Percentiles rank a stretch among this genome's conserved stretches.
These are phyloP conservation scores for Serripes groenlandicus DNA, from an alignment of 2,888 invertebrate genomes.

Conservation along the genomic window DNA sequence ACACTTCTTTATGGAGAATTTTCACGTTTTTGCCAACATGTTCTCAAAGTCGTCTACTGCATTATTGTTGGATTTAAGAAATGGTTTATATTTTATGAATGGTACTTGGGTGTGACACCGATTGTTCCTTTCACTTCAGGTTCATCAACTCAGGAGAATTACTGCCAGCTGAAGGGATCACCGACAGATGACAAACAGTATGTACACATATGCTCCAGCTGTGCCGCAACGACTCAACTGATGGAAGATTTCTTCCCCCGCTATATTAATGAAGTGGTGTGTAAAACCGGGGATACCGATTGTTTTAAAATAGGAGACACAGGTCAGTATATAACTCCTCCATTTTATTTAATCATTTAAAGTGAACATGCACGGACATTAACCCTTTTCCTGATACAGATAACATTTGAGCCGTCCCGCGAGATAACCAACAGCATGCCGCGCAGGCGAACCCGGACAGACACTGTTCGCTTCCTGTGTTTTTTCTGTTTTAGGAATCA, in stretches of 20 bases:
- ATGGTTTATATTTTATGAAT: too few relatives aligned
- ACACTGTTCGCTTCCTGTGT: too few relatives aligned
- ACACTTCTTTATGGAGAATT: too few relatives aligned
- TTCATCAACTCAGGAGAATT: constrained; percentile 48
- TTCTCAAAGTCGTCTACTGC: too few relatives aligned
- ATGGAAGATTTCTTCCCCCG: constrained; percentile 68
- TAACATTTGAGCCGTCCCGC: neutral
- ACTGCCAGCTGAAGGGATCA: constrained; percentile 65
- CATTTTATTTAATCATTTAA: neutral
- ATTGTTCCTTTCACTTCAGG: constrained; percentile 21
- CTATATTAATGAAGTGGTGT: constrained; percentile 73
- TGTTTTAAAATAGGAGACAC: constrained; percentile 63
- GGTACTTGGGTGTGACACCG: too few relatives aligned
- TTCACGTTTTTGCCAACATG: too few relatives aligned
- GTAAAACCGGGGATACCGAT: constrained; percentile 61
- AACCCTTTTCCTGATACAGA: neutral
- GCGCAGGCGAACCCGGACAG: too few relatives aligned
- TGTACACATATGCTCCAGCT: constrained; percentile 72
- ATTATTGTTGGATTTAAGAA: too few relatives aligned
- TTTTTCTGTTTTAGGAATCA: too few relatives aligned
- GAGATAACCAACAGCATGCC: too few relatives aligned
- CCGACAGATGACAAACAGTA: constrained; percentile 62
- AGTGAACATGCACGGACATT: neutral
- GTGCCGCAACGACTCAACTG: constrained; percentile 71
- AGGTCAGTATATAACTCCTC: constrained; percentile 25